Evolutionary conservation across 2,797 vertebrate species (phyloP).

Genomic region (Halcyon leucocephala): DNA sequence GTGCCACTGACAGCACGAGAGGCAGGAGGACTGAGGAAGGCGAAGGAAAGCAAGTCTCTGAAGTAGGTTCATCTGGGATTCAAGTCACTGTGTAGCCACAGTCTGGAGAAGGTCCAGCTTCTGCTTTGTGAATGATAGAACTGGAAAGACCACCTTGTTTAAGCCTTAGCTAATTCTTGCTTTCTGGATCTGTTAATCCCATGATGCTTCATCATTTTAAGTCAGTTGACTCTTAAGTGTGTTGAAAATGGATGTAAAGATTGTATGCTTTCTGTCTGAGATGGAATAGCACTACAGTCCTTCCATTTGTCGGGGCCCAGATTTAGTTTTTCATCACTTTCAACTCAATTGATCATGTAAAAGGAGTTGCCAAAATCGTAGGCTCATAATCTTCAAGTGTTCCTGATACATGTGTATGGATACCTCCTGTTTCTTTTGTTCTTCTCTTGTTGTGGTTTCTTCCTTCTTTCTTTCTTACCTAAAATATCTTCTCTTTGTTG

Average conservation of each 20-base stretch:
- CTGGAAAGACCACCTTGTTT: not conserved
- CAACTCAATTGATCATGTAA: not conserved
- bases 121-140: not conserved
- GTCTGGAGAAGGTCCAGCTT: not conserved
- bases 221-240: not conserved
- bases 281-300: not conserved
- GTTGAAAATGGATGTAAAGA: not conserved
- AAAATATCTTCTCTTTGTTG: not conserved
- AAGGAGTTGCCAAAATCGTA: not conserved
- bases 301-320: not conserved
- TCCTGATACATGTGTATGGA: not conserved
- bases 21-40: not conserved
- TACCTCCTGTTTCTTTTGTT: not conserved
- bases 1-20: not conserved
- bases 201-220: not conserved
- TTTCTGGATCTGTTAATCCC: not conserved
- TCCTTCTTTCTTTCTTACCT: not conserved
- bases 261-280: not conserved
- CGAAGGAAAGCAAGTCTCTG: not conserved
- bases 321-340: not conserved
- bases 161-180: not conserved
- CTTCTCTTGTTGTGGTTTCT: not conserved
- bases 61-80: not conserved
- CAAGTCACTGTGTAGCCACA: not conserved
- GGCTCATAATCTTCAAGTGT: not conserved